Evolutionary conservation across 2,888 invertebrate species (phyloP).

Genomic region (Lumbricus terrestris): DNA sequence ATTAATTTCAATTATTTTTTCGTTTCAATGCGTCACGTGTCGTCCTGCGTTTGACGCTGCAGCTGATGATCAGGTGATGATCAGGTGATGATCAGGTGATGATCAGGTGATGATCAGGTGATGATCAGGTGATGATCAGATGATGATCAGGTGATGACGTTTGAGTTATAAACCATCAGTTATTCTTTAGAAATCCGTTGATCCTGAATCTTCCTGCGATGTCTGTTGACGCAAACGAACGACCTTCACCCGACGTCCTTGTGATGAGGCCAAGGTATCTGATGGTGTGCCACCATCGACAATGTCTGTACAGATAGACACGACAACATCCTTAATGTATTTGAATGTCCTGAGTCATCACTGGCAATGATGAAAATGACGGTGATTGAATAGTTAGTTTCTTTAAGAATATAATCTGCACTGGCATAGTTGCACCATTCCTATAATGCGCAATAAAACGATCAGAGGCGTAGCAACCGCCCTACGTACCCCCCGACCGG

Average conservation of each 20-base stretch:
- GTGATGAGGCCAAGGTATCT: slow-evolving; percentile 5
- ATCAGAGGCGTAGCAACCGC: too few species aligned
- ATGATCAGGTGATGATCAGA: too few species aligned
- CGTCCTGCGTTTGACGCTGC: background rate
- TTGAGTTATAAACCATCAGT: too few species aligned
- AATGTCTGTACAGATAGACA: background rate
- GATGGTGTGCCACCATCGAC: background rate
- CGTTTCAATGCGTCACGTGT: background rate
- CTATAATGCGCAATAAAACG: too few species aligned
- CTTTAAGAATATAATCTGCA: background rate
- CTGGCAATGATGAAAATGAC: background rate
- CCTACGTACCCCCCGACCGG: too few species aligned
- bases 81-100: too few species aligned
- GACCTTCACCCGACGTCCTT: slow-evolving; percentile 24
- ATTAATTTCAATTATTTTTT: background rate
- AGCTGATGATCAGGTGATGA: too few species aligned
- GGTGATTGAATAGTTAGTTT: background rate
- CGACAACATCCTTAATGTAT: background rate
- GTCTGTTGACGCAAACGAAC: slow-evolving; percentile 17
- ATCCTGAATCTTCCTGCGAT: slow-evolving; percentile 17
- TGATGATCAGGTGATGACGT: too few species aligned
- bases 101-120: too few species aligned
- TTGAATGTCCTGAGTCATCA: too few species aligned
- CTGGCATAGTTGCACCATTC: background rate
- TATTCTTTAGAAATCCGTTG: slow-evolving; percentile 25